Evolutionary conservation across 53 echinoderm and acorn worm species (phyloP).

Genomic region (Temnopleurus reevesii): DNA sequence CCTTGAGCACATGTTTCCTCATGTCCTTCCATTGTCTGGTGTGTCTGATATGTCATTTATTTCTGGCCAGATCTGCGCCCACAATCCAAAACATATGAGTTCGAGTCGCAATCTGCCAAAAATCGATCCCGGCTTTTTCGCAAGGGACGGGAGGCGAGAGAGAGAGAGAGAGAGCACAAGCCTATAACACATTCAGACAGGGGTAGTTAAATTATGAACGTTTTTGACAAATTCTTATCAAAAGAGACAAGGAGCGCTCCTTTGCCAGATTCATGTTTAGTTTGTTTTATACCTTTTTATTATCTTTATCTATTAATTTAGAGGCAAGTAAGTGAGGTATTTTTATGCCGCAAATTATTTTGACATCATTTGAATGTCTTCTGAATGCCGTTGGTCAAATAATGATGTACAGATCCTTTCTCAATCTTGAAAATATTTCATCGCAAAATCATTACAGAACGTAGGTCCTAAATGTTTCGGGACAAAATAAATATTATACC

Average conservation of each 20-base stretch:
- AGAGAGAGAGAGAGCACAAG: background rate
- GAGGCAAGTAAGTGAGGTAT: background rate
- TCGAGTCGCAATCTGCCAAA: background rate
- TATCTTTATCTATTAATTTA: background rate
- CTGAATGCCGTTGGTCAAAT: background rate
- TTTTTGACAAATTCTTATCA: background rate
- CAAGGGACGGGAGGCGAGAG: background rate
- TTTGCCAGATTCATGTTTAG: background rate
- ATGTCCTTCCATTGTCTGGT: background rate
- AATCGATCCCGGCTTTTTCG: background rate
- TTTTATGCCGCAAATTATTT: background rate
- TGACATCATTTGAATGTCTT: background rate
- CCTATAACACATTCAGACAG: background rate
- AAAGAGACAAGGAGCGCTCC: background rate
- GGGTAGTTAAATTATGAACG: background rate
- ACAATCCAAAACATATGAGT: constrained; percentile 2
- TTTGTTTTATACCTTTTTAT: too few species aligned
- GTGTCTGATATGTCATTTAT: constrained; percentile 7
- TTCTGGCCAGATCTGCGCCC: background rate
- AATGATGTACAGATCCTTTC: too few species aligned
- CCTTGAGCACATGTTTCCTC: background rate
- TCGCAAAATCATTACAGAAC: too few species aligned
- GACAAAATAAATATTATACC: too few species aligned
- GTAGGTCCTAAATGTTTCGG: too few species aligned
- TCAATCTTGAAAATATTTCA: too few species aligned